These are phyloP conservation scores for Pristionchus maxplancki DNA, from an alignment of 2,888 invertebrate species.

Conservation along the genomic window DNA sequence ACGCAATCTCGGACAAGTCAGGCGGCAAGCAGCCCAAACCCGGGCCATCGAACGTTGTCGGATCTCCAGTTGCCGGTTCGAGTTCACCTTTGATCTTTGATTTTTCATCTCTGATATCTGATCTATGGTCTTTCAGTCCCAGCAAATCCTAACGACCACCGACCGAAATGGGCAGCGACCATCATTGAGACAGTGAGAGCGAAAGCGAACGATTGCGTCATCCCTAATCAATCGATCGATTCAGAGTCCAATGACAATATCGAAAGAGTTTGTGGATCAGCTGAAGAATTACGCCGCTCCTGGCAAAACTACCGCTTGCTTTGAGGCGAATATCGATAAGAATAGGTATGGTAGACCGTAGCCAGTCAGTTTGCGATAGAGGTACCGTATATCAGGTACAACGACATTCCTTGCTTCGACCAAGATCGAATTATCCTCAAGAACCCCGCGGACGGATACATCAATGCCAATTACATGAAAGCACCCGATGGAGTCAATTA, in stretches of 20 bases:
- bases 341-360: constrained; percentile 10
- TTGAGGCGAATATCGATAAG: background rate
- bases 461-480: constrained; percentile 64
- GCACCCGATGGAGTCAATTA: constrained; percentile 58
- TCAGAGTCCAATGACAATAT: background rate
- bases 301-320: background rate
- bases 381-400: constrained; percentile 11
- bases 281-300: background rate
- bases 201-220: background rate
- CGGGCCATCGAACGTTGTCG: background rate
- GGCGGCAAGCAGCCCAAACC: background rate
- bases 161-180: background rate
- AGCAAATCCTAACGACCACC: background rate
- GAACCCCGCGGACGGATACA: constrained; percentile 58
- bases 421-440: constrained; percentile 4
- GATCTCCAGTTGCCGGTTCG: background rate
- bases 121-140: constrained; percentile 16
- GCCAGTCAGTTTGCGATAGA: background rate
- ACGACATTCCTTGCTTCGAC: constrained; percentile 35
- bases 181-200: background rate
- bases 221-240: background rate
- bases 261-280: background rate
- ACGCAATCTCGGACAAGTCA: background rate
- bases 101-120: constrained; percentile 5
- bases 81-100: background rate